phyloP scores from a whole-genome alignment of 2,113 vertebrate species.

The Polypterus senegalus region DNA sequence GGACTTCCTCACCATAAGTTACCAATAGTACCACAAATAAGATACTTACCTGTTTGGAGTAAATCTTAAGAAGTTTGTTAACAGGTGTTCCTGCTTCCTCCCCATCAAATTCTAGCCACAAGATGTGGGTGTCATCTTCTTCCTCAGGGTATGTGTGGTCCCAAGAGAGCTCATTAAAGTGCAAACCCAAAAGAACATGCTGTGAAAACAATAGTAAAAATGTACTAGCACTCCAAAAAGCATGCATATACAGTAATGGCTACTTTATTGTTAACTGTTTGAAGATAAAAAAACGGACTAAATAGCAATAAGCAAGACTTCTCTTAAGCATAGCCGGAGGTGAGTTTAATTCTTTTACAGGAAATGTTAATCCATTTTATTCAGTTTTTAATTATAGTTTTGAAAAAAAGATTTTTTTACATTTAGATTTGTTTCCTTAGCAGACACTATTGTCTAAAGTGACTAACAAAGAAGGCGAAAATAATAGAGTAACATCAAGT shows the following conservation, averaged over 20 bases:
- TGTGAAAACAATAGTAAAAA: conserved; percentile 19
- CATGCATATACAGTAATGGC: no score
- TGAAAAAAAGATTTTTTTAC: no score
- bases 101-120: conserved; percentile 86
- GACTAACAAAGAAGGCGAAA: no score
- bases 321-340: neutral
- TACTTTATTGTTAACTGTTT: no score
- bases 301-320: neutral
- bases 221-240: no score
- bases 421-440: no score
- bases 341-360: neutral
- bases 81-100: conserved; percentile 67
- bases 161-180: conserved; percentile 71
- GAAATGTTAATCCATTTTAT: no score
- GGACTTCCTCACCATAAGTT: no score
- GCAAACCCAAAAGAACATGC: conserved; percentile 62
- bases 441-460: no score
- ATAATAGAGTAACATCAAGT: no score
- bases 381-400: no score
- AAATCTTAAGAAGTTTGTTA: conserved; percentile 79
- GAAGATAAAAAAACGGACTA: neutral
- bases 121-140: conserved; percentile 57
- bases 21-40: no score
- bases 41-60: conserved; percentile 69
- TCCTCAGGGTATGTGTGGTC: conserved; percentile 74